Conservation (phyloP, 1,140 invertebrate genomes). For the Caenorhabditis latens region DNA sequence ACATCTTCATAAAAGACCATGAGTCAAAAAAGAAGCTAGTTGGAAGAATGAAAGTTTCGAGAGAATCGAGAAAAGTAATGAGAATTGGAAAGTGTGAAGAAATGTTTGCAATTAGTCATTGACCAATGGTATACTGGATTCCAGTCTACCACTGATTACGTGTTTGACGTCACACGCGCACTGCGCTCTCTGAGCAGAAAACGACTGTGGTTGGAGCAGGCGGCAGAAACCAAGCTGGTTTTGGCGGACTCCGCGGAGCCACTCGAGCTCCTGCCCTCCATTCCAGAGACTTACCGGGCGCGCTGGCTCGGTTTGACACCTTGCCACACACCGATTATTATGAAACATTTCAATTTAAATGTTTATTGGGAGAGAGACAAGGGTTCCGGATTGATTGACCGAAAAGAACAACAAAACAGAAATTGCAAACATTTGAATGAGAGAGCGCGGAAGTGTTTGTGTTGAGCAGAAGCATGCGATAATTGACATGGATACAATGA, state of each 20-base stretch:
- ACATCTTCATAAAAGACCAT: not conserved
- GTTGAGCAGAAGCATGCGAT: slow-evolving; percentile 39
- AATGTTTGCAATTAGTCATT: slow-evolving; percentile 53
- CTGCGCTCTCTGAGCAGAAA: not conserved
- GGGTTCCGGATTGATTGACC: slow-evolving; percentile 48
- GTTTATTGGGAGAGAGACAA: not conserved
- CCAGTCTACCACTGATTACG: slow-evolving; percentile 46
- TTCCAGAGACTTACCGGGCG: slow-evolving; percentile 23
- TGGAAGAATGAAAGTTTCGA: not conserved
- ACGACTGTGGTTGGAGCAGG: slow-evolving; percentile 3
- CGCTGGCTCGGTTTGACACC: slow-evolving; percentile 48
- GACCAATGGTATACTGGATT: slow-evolving; percentile 9
- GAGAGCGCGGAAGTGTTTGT: slow-evolving; percentile 36
- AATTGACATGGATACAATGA: slow-evolving; percentile 57
- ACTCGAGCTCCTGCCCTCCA: slow-evolving; percentile 4
- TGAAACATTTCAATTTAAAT: slow-evolving; percentile 46
- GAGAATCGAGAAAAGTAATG: not conserved
- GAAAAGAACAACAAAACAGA: slow-evolving; percentile 11
- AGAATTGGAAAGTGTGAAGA: not conserved
- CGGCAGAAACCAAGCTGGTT: slow-evolving; percentile 46
- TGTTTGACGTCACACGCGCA: slow-evolving; percentile 46
- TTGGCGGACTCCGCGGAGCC: slow-evolving; percentile 45
- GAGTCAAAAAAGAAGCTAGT: not conserved
- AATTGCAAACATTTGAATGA: slow-evolving; percentile 32
- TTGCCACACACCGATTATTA: slow-evolving; percentile 54